Conservation (phyloP, 2,888 invertebrate species). For the Pterostichus niger region DNA sequence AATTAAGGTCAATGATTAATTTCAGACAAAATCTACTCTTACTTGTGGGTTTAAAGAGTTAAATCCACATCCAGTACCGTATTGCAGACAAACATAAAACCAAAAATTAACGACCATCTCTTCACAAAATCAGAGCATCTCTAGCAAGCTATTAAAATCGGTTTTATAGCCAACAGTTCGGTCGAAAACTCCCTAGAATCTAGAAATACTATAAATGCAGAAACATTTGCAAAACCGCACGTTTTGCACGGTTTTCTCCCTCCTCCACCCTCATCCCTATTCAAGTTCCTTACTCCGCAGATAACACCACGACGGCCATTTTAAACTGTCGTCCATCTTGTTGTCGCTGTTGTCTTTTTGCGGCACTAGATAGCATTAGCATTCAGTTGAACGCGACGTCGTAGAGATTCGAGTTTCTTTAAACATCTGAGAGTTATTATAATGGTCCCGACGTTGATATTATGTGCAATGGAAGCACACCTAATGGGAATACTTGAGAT, state of each 20-base stretch:
- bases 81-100: not conserved
- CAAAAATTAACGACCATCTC: not conserved
- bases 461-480: conserved; percentile 57
- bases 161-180: not conserved
- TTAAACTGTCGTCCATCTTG: conserved; percentile 65
- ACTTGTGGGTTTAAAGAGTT: no score
- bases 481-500: conserved; percentile 62
- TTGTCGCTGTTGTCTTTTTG: conserved; percentile 62
- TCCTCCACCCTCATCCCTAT: not conserved
- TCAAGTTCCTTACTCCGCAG: conserved; percentile 15
- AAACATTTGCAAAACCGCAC: conserved; percentile 12
- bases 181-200: not conserved
- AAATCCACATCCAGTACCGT: no score
- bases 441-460: conserved; percentile 57
- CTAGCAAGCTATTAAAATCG: not conserved
- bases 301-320: conserved; percentile 54
- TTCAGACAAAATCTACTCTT: no score
- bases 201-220: conserved; percentile 11
- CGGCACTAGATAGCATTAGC: conserved; percentile 60
- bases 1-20: no score
- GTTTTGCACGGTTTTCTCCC: not conserved
- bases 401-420: conserved; percentile 58
- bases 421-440: conserved; percentile 65
- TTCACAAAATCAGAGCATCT: conserved; percentile 4
- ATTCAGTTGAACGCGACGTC: conserved; percentile 54